These are phyloP conservation scores for Antigone vipio DNA, from an alignment of 2,113 vertebrate species.

Conservation along the genomic window DNA sequence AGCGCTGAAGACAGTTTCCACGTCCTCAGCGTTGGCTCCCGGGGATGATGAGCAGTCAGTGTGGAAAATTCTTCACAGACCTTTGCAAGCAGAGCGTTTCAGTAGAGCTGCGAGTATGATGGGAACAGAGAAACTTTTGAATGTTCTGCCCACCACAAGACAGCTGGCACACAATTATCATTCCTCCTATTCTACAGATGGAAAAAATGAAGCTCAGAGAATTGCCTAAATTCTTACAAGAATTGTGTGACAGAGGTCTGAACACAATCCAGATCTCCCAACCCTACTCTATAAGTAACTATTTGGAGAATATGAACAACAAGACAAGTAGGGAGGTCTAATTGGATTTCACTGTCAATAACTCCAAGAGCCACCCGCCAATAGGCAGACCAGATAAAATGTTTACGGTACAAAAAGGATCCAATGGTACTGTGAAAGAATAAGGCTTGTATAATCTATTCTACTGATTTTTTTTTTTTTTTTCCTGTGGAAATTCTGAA, in stretches of 20 bases:
- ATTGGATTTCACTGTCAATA: background rate
- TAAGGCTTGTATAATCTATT: background rate
- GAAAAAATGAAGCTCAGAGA: slow-evolving; percentile 26
- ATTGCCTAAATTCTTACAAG: slow-evolving; percentile 10
- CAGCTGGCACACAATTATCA: slow-evolving; percentile 34
- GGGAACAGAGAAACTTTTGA: slow-evolving; percentile 31
- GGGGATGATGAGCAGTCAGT: background rate
- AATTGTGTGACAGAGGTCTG: slow-evolving; percentile 22
- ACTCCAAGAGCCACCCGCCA: background rate
- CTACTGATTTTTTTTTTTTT: background rate
- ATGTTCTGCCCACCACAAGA: slow-evolving; percentile 47
- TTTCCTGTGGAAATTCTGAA: background rate
- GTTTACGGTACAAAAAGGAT: background rate
- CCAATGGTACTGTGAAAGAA: background rate
- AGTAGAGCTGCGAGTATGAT: background rate
- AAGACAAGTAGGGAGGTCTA: background rate
- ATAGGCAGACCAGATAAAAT: background rate
- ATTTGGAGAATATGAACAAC: background rate
- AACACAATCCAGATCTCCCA: slow-evolving; percentile 13
- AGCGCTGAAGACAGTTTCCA: background rate
- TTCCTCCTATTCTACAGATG: slow-evolving; percentile 36
- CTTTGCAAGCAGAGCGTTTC: background rate
- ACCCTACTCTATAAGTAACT: background rate
- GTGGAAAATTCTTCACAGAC: slow-evolving; percentile 31
- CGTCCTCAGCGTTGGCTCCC: background rate